Base-by-base conservation (phyloP, 2,888 invertebrate species). In the Palloptera scutellata region DNA sequence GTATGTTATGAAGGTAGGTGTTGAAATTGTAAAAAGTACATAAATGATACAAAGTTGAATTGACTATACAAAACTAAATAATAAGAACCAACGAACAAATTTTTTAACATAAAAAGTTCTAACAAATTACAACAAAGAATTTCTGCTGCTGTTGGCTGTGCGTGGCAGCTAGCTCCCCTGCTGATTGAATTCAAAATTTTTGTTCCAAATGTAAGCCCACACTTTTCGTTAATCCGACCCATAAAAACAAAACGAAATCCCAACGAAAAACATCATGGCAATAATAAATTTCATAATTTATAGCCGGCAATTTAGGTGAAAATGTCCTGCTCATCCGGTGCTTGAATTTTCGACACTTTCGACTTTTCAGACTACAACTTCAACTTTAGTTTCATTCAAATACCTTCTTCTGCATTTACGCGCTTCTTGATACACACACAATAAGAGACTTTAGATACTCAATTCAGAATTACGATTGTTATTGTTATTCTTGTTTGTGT, bases 311-410 rank as follows among this genome's bases (percentile, higher is more conserved):
- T 68, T 68, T 51, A 53, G 43, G 52, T n/a, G 62, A 57, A 67
- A 63, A 61, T 65, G 65, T 68, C 68, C 68, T 68, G 64, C 64
- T 64, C 64, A 64, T 48, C 52, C 58, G 61, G 58, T 57, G 61
- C 61, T 68, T 64, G 68, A 64, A 68, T 61, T 68, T 68, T 68
- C 68, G 68, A 68, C 68, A 68, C 68, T 68, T 64, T 45, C 55
- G 68, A 45, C 63, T 62, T 61, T 48, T 48, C 45, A 48, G 1
- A 57, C 57, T n/a, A 19, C 10, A 57, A 40, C 57, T 20, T 40
- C 40, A 48, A 30, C 30, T 48, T 48, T 8, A n/a, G 51, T 15
- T 48, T 15, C 8, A 48, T 48, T 48, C 51, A 48, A 48, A 48
- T 15, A 4, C 15, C 19, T 43, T 42, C 20, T 59, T 43, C 19